Evolutionary conservation across 2,888 invertebrate genomes (phyloP).

Genomic region (Achlya flavicornis): DNA sequence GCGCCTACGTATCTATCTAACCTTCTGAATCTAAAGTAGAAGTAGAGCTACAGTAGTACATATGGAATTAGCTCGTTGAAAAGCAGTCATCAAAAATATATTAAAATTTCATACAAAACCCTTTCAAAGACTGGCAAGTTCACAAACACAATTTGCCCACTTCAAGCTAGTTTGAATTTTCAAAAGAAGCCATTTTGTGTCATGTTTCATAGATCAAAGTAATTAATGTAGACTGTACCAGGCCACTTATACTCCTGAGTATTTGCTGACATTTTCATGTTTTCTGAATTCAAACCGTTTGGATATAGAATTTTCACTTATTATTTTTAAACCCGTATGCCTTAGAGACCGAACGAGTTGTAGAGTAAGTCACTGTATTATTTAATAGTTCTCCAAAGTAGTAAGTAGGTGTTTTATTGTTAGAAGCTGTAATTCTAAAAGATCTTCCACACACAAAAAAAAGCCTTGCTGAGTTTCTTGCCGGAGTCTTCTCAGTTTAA

Average conservation of each 20-base stretch:
- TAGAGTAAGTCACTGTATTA: no score
- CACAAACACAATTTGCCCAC: conserved; percentile 15
- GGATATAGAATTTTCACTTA: background rate
- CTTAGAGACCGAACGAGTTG: no score
- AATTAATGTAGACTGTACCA: conserved; percentile 38
- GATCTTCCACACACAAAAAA: no score
- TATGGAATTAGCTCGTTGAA: background rate
- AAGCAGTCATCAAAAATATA: conserved; percentile 20
- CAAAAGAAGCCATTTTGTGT: conserved; percentile 43
- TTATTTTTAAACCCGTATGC: background rate
- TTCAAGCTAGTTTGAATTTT: conserved; percentile 36
- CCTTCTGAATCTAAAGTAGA: no score
- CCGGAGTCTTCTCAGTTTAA: no score
- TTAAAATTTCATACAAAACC: conserved; percentile 5
- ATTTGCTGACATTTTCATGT: background rate
- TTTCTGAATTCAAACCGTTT: background rate
- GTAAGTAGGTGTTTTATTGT: no score
- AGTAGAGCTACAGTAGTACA: background rate
- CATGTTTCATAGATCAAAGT: conserved; percentile 55
- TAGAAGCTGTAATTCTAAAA: no score
- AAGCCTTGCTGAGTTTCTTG: no score
- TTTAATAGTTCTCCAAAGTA: no score
- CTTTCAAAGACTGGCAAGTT: conserved; percentile 16
- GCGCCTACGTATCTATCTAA: no score
- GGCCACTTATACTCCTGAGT: no score